Evolutionary conservation across 2,113 vertebrate genomes (phyloP), one percentile per base, ranked within the genome.

Genomic region (Anguilla rostrata): DNA sequence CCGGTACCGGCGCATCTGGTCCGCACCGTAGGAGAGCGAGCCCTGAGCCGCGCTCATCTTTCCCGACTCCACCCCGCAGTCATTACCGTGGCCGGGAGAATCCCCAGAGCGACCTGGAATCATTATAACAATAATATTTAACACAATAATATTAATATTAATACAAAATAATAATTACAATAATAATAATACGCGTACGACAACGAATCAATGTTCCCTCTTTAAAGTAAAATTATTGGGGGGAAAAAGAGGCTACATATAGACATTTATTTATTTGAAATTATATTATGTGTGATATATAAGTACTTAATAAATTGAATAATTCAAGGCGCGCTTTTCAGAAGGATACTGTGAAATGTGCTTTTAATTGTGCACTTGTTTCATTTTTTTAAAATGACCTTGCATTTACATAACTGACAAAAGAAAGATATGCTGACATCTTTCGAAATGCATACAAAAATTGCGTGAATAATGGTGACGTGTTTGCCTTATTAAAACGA

Each of bases 1-100:
- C 83, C 98, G 96, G 94, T 99, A 99, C 78, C 98, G 96, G 87
- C 98, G 96, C 95, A 99, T 98, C 95, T 99, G 98, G 89, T 99
- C 98, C 82, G 97, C 95, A 29, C 96, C 95, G 91, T 97, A 99
- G 91, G 96, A 94, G 92, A 99, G 89, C 11, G 96, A 94, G 63
- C 95, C 93, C 80, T 96, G 97, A 57, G 97, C 95, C 53, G 95
- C 90, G 39, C 88, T 85, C 3, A 87, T 85, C 82, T 94, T 95
- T 43, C 93, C 91, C n/a, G 85, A 78, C 41, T 96, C 96, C 79
- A 86, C 80, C 3, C 95, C 92, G 15, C 90, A 88, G 26, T 97
- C 95, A 60, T 90, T 93, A 20, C 90, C 93, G 91, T 96, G 96
- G 87, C 95, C 96, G 49, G 97, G 49, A 46, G 34, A 39, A 57